phyloP scores from a whole-genome alignment of 2,888 invertebrate species.

The Nebria brevicollis region DNA sequence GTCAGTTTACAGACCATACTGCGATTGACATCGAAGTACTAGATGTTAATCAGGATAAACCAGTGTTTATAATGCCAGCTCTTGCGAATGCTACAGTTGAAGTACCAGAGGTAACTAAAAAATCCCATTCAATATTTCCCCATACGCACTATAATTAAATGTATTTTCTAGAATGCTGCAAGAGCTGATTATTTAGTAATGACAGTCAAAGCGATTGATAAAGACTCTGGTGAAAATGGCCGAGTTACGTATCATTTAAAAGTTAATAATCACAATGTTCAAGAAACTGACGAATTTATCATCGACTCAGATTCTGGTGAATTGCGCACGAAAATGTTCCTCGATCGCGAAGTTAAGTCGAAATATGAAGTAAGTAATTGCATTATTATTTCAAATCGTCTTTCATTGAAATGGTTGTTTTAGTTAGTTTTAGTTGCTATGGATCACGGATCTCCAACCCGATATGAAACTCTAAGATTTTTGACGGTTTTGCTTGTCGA shows the following conservation, averaged over 20 bases:
- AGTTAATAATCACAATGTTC: constrained; percentile 77
- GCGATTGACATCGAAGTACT: constrained; percentile 80
- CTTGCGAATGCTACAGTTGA: constrained; percentile 79
- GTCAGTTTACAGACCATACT: constrained; percentile 73
- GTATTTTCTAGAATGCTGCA: constrained; percentile 72
- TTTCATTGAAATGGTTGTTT: constrained; percentile 48
- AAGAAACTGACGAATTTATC: constrained; percentile 83
- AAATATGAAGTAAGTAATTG: constrained; percentile 68
- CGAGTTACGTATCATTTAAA: constrained; percentile 85
- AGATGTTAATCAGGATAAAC: constrained; percentile 84
- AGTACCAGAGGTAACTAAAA: constrained; percentile 77
- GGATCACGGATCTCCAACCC: constrained; percentile 84
- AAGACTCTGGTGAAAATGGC: constrained; percentile 86
- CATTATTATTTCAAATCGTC: not conserved
- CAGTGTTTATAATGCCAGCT: constrained; percentile 82
- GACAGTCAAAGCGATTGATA: constrained; percentile 83
- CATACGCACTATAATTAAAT: not conserved
- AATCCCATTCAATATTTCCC: too few species aligned
- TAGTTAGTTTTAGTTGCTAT: constrained; percentile 83
- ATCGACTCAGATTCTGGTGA: constrained; percentile 84
- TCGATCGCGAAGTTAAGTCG: constrained; percentile 80
- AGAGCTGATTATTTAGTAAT: constrained; percentile 80
- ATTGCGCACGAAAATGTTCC: constrained; percentile 78
- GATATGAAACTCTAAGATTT: constrained; percentile 80
- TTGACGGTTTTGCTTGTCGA: constrained; percentile 81